Base-by-base conservation (phyloP, 2,888 invertebrate genomes). In the Escarpia spicata region DNA sequence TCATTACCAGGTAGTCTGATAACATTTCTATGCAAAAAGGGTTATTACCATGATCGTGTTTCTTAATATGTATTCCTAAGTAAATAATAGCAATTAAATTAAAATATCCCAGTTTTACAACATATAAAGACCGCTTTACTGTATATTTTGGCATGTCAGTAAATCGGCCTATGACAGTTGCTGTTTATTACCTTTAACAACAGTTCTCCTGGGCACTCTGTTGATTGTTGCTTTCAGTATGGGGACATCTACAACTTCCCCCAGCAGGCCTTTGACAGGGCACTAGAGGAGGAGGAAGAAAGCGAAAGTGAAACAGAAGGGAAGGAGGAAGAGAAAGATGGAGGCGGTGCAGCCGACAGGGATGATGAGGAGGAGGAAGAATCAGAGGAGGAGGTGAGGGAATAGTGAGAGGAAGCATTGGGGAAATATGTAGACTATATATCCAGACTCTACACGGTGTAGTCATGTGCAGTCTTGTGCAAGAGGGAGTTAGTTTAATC, bases 181-280 rank as follows among this genome's bases (percentile, higher is more conserved):
- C 60, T 91, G 44, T 26, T 9, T 90, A 44, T n/a, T 92, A 43
- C 44, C 31, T 37, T 37, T 37, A 37, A 0, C 19, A 45, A 91
- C 19, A 91, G 44, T 91, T 31, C 43, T 37, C 31, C 45, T 37
- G 10, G 43, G 44, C 10, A 31, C 43, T 9, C 43, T 90, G 44
- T 90, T 45, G 44, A 31, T 92, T 92, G 91, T 92, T 31, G 91
- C 37, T 97, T 97, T 92, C 96, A 98, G 98, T 99, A 99, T 97
- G 98, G 99, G 96, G 99, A 99, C 96, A 98, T 99, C 94, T 99
- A 99, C 97, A 99, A 99, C 97, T 99, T 99, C 97, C 98, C 99
- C 19, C 90, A 92, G 92, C 60, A 91, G 91, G 92, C 45, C 90
- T 92, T 90, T 75, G 93, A 92, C 90, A 58, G 91, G 75, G 93